A percentile compares a stretch with the other conserved stretches of the same genome.
These are phyloP conservation scores for Microtus montanus DNA, from an alignment of 2,113 vertebrate species.

Conservation along the genomic window DNA sequence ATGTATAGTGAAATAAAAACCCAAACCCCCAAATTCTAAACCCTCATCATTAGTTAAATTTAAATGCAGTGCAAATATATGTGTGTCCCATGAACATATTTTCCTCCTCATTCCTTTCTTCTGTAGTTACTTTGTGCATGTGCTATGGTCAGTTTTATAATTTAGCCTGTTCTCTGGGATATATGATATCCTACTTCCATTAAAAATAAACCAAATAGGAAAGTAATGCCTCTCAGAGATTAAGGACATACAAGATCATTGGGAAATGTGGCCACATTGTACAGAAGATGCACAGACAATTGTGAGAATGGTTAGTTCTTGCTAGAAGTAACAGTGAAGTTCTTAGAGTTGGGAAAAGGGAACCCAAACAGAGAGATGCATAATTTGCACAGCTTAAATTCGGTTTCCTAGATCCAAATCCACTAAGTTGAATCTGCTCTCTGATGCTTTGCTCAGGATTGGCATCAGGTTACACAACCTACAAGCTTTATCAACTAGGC, in stretches of 20 bases:
- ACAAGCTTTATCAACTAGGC: background rate
- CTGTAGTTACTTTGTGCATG: background rate
- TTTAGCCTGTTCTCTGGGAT: background rate
- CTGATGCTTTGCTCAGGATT: background rate
- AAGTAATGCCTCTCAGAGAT: background rate
- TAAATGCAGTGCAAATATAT: background rate
- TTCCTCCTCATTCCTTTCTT: background rate
- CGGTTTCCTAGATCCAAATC: background rate
- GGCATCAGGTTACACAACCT: background rate
- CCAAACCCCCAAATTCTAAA: background rate
- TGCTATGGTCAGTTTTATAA: background rate
- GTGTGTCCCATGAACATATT: background rate
- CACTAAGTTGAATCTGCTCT: background rate
- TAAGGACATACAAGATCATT: background rate
- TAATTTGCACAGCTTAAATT: accelerated
- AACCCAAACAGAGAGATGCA: too few species aligned
- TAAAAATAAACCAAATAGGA: background rate
- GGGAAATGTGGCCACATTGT: background rate
- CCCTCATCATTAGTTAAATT: too few species aligned
- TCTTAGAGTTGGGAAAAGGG: background rate
- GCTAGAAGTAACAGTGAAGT: background rate
- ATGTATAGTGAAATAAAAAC: background rate
- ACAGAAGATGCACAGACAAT: background rate
- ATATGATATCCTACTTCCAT: background rate
- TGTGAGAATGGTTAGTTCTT: background rate